Base-by-base conservation (phyloP, 2,888 invertebrate species). In the Opisthograptis luteolata region DNA sequence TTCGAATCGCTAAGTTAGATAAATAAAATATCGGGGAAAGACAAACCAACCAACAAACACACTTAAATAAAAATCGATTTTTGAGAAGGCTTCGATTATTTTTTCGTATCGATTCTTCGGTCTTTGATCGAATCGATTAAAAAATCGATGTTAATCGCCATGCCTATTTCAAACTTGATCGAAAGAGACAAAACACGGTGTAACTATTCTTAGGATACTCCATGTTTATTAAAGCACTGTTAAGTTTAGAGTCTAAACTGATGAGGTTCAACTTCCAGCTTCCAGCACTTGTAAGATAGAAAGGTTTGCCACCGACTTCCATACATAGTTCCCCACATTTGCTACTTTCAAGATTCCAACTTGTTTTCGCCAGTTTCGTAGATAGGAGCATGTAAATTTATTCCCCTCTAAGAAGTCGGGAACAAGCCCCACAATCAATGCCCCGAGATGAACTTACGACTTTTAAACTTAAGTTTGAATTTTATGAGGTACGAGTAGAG, bases 391-490 rank as follows among this genome's bases (percentile, higher is more conserved):
- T 57, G 58, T 53, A 54, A 66, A 64, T 64, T 54, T 62, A 62
- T 60, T 56, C 49, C 25, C 28, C 30, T 19, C 37, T 24, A n/a
- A 13, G 12, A 40, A 30, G 20, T 30, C 5, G 13, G 25, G 36
- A 45, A 45, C 35, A 45, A 51, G 41, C 42, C 25, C 20, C 42
- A 43, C 60, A 59, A 58, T 60, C 66, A 54, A 60, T 64, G 62
- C 52, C 49, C 50, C 35, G 34, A 12, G 34, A 46, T 36, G 47
- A 57, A 63, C 45, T 49, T 32, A 15, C 19, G 12, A 54, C 41
- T 58, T 49, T 35, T 42, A 45, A 58, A 60, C 47, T 56, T 51
- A 14, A 4, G 13, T 32, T 32, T 7, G 24, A 41, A 19, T 39
- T 39, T 39, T 39, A 39, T 17, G 28, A 10, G 7, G 15, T 37